phyloP scores from a whole-genome alignment of 2,113 vertebrate genomes.

The Hippoglossus stenolepis region DNA sequence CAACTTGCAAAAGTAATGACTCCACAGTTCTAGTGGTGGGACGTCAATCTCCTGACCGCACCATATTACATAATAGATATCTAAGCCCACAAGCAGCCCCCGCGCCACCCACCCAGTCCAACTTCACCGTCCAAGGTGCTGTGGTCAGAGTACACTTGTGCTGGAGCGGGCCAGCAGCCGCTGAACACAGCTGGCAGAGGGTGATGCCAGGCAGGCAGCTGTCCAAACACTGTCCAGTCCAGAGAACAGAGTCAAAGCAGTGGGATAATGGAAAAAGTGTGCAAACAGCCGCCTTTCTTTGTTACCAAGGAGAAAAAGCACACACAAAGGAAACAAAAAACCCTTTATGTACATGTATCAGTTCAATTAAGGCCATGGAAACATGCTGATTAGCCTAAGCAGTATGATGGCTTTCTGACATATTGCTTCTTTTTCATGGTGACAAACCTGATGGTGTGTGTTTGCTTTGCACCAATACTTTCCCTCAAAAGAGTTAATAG shows the following conservation, averaged over 20 bases:
- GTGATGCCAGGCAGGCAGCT: constrained; percentile 76
- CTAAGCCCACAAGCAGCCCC: not conserved
- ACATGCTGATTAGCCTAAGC: not conserved
- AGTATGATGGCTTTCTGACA: not conserved
- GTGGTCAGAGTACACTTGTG: constrained; percentile 47
- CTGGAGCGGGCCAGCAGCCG: constrained; percentile 26
- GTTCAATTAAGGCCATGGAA: constrained; percentile 36
- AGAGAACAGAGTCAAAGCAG: constrained; percentile 41
- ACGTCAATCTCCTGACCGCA: constrained; percentile 3
- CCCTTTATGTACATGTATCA: constrained; percentile 46
- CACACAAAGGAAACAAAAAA: constrained; percentile 61
- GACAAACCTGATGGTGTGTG: not conserved
- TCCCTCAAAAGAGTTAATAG: not conserved
- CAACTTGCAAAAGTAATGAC: constrained; percentile 5
- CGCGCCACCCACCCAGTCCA: constrained; percentile 42
- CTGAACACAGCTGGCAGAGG: constrained; percentile 47
- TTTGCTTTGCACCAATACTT: not conserved
- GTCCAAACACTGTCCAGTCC: constrained; percentile 78
- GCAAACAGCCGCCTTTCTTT: constrained; percentile 61
- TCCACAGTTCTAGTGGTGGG: not conserved
- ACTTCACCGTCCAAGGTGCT: constrained; percentile 28
- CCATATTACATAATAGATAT: constrained; percentile 21
- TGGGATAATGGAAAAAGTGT: constrained; percentile 71
- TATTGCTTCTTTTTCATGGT: not conserved
- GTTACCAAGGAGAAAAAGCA: constrained; percentile 62